These are phyloP conservation scores for Lasioglossum oenotherae DNA, from an alignment of 2,888 invertebrate species.

Conservation along the genomic window DNA sequence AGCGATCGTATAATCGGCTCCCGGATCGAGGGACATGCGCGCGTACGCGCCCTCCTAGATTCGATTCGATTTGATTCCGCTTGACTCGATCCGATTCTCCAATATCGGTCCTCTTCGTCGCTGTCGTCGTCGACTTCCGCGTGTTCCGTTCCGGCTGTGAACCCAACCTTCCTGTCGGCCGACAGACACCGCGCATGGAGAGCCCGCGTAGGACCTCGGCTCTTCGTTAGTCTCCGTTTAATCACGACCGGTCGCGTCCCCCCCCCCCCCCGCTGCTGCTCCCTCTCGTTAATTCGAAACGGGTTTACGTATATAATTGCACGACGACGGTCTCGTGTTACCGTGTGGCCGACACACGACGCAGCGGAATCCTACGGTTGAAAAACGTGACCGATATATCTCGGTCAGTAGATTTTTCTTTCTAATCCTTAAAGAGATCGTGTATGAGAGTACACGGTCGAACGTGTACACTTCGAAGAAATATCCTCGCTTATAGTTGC, in stretches of 20 bases:
- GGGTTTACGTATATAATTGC: conserved; percentile 35
- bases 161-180: conserved; percentile 1
- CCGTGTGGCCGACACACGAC: not conserved
- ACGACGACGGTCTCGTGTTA: conserved; percentile 32
- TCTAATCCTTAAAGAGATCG: not conserved
- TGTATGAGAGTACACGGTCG: not conserved
- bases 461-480: not conserved
- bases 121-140: not conserved
- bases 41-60: not conserved
- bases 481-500: not conserved
- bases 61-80: conserved; percentile 10
- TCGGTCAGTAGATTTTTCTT: conserved; percentile 16
- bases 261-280: conserved; percentile 6
- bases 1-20: conserved; percentile 23
- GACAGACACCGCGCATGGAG: not conserved
- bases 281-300: conserved; percentile 51
- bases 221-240: conserved; percentile 50
- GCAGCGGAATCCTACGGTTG: not conserved
- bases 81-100: conserved; percentile 8
- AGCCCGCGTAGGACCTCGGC: conserved; percentile 19
- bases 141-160: not conserved
- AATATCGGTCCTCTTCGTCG: not conserved
- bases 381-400: conserved; percentile 55
- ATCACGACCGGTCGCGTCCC: conserved; percentile 25
- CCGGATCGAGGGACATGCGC: conserved; percentile 34